phyloP scores from a whole-genome alignment of 2,113 vertebrate species.

The Engystomops pustulosus region DNA sequence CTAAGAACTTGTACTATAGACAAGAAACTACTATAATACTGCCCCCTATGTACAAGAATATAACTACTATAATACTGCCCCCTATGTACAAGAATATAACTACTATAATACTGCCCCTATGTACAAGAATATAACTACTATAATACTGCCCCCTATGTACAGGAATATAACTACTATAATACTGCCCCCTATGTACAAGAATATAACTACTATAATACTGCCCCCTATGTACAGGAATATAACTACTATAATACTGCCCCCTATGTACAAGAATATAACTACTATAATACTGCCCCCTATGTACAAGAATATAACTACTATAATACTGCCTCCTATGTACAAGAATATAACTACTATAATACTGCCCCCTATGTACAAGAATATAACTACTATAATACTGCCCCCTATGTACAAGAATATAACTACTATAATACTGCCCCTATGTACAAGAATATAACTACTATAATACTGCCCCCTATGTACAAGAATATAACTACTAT shows the following conservation, averaged over 20 bases:
- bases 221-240: not conserved
- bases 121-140: conserved; percentile 3
- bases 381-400: conserved; percentile 2
- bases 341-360: conserved; percentile 8
- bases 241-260: not conserved
- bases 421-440: not conserved
- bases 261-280: conserved; percentile 10
- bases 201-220: conserved; percentile 6
- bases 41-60: not conserved
- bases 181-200: not conserved
- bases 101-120: conserved; percentile 19
- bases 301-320: conserved; percentile 9
- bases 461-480: not conserved
- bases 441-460: not conserved
- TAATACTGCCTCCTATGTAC: not conserved
- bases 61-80: not conserved
- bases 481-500: conserved; percentile 11
- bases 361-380: not conserved
- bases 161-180: conserved; percentile 7
- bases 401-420: not conserved
- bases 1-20: not conserved
- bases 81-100: conserved; percentile 5
- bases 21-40: not conserved
- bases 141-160: not conserved
- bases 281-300: conserved; percentile 9